Evolutionary conservation across 1,140 invertebrate species (phyloP).

Genomic region (Leptestheria dahalacensis): DNA sequence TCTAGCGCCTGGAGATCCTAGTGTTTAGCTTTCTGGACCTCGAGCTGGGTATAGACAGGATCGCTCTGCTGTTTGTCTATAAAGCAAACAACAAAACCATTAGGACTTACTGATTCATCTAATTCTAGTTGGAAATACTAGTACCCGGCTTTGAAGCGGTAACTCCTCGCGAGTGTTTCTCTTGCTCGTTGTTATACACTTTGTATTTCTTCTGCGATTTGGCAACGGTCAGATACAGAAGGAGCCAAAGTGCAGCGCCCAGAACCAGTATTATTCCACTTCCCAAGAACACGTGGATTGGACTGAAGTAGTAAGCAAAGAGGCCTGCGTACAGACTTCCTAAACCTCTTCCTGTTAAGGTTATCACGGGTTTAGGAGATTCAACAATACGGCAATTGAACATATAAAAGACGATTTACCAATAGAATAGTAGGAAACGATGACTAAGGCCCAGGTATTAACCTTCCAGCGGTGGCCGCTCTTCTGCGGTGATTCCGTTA

Average conservation of each 20-base stretch:
- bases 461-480: slow-evolving; percentile 1
- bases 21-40: not conserved
- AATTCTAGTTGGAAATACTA: too few species aligned
- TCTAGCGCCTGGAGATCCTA: too few species aligned
- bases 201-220: not conserved
- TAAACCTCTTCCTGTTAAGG: not conserved
- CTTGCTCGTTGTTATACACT: not conserved
- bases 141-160: too few species aligned
- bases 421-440: slow-evolving; percentile 13
- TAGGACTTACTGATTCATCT: too few species aligned
- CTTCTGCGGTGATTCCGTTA: not conserved
- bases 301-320: not conserved
- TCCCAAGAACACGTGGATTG: not conserved
- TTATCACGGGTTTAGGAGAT: too few species aligned
- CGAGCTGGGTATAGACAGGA: not conserved
- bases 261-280: not conserved
- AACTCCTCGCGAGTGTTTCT: not conserved
- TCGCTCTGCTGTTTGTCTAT: not conserved
- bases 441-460: slow-evolving; percentile 11
- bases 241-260: not conserved
- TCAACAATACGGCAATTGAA: too few species aligned
- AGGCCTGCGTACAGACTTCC: not conserved
- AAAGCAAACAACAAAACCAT: too few species aligned
- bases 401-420: too few species aligned
- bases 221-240: not conserved